Percentiles rank a stretch among this genome's conserved stretches.
These are phyloP conservation scores for Eubasilissa splendida DNA, from an alignment of 2,888 invertebrate genomes.

Conservation along the genomic window DNA sequence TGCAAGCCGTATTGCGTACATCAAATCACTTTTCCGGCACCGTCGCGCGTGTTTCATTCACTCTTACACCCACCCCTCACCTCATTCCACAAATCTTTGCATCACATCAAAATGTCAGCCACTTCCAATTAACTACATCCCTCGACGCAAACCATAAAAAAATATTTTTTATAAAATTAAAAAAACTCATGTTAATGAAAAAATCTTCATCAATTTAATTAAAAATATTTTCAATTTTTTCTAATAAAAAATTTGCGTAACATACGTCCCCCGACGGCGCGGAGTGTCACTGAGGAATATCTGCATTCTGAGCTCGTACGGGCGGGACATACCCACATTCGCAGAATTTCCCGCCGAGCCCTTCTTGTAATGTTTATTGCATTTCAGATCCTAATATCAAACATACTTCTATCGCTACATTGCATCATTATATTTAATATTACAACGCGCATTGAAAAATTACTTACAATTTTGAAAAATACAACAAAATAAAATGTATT, in stretches of 20 bases:
- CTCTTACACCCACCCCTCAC: not conserved
- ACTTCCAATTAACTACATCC: constrained; percentile 2
- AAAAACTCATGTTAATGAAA: constrained; percentile 3
- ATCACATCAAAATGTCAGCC: too few species aligned
- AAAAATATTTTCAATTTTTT: not conserved
- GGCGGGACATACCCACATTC: not conserved
- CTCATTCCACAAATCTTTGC: not conserved
- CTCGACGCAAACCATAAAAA: constrained; percentile 15
- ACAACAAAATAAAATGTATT: constrained; percentile 23
- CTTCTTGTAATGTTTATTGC: constrained; percentile 9
- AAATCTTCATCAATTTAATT: not conserved
- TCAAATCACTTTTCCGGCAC: not conserved
- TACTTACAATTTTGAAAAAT: constrained; percentile 3
- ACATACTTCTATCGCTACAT: constrained; percentile 13
- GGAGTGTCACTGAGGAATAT: too few species aligned
- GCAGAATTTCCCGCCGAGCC: not conserved
- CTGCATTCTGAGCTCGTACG: too few species aligned
- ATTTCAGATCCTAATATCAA: constrained; percentile 29
- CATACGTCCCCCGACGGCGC: not conserved
- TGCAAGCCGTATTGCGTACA: not conserved
- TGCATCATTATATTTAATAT: not conserved
- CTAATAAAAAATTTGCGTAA: not conserved
- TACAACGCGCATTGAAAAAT: not conserved
- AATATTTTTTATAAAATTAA: constrained; percentile 8
- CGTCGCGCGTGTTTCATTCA: too few species aligned